Evolutionary conservation across 2,113 vertebrate species (phyloP).

Genomic region (Vulpes vulpes): DNA sequence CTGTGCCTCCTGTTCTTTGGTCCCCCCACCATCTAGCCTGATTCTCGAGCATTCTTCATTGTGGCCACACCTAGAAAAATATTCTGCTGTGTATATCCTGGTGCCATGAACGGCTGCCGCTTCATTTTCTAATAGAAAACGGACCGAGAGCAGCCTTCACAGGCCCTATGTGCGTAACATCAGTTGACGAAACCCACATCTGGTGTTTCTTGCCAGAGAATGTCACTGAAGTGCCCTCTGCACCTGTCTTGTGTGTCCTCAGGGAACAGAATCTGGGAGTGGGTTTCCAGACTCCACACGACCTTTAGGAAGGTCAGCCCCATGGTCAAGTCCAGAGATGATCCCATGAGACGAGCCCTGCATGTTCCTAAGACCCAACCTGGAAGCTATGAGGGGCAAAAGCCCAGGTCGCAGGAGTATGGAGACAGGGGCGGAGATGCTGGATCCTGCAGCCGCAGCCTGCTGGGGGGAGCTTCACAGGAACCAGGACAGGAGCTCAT

Average conservation of each 20-base stretch:
- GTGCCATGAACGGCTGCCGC: rapidly evolving
- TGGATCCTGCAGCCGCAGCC: neutral
- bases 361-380: neutral
- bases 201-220: neutral
- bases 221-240: neutral
- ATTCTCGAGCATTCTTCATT: neutral
- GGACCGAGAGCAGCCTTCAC: neutral
- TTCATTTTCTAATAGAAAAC: neutral
- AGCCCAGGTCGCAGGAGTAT: neutral
- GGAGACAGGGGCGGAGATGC: neutral
- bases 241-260: neutral
- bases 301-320: neutral
- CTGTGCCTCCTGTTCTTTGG: neutral
- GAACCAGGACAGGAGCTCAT: neutral
- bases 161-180: neutral
- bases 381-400: neutral
- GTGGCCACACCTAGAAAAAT: neutral
- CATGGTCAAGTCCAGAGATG: neutral
- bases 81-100: rapidly evolving
- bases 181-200: neutral
- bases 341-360: neutral
- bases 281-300: neutral
- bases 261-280: neutral
- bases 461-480: neutral
- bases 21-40: neutral